Conservation (phyloP, 2,113 vertebrate genomes). For the Ascaphus truei region DNA sequence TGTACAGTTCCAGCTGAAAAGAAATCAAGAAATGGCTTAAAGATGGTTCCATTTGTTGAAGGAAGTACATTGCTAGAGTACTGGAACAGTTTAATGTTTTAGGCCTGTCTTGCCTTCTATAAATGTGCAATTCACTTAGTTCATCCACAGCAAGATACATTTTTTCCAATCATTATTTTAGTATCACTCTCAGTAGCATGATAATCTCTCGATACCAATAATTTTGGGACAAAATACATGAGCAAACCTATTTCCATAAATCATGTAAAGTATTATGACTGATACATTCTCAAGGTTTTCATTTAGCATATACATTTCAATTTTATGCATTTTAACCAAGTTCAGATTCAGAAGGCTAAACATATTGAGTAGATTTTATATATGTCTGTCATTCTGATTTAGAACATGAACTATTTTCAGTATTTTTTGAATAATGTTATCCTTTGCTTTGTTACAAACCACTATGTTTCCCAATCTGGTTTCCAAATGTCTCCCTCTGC, state of each 20-base stretch:
- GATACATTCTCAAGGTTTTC: slow-evolving; percentile 5
- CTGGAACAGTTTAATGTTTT: no score
- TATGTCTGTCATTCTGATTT: slow-evolving; percentile 10
- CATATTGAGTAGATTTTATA: neutral
- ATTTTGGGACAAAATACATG: neutral
- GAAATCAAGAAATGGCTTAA: no score
- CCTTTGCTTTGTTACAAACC: neutral
- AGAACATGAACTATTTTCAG: neutral
- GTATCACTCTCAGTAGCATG: neutral
- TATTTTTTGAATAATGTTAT: neutral
- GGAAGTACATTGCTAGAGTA: no score
- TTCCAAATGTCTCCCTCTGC: neutral
- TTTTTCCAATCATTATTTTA: no score
- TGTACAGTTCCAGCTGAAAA: no score
- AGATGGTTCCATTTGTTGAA: no score
- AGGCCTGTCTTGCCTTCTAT: no score
- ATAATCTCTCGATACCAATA: neutral
- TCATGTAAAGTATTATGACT: neutral
- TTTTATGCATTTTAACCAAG: neutral
- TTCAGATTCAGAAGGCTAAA: neutral
- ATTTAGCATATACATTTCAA: neutral
- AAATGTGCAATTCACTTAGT: no score
- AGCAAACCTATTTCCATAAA: neutral
- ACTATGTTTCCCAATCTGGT: neutral
- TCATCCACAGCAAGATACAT: no score